Evolutionary conservation across 2,113 vertebrate genomes (phyloP).

Genomic region (rabbit (Oryctolagus cuniculus)): DNA sequence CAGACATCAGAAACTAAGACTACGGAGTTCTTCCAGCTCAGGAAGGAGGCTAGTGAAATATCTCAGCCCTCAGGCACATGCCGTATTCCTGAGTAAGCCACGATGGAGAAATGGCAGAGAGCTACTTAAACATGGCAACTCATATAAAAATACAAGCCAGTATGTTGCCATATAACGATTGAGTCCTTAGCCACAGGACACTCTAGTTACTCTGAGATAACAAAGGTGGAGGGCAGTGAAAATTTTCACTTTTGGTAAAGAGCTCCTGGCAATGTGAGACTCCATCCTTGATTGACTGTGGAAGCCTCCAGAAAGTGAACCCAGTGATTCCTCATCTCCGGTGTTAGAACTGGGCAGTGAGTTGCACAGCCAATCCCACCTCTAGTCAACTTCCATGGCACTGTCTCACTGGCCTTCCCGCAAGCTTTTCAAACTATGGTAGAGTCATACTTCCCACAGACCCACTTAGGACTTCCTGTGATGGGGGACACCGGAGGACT

Average conservation of each 20-base stretch:
- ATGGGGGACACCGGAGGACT: neutral
- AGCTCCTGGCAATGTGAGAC: neutral
- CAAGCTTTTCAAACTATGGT: neutral
- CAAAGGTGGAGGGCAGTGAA: neutral
- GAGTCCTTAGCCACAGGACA: neutral
- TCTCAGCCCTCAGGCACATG: neutral
- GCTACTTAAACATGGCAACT: neutral
- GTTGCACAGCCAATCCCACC: neutral
- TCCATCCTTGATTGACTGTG: neutral
- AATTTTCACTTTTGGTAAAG: neutral
- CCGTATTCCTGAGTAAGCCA: neutral
- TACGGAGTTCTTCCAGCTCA: neutral
- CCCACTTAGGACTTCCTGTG: neutral
- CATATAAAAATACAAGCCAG: neutral
- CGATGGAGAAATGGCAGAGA: neutral
- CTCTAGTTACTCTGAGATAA: neutral
- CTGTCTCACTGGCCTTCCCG: neutral
- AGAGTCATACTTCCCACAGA: slow-evolving; percentile 31
- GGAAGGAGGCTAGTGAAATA: neutral
- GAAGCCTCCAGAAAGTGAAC: slow-evolving; percentile 35
- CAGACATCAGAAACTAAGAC: neutral
- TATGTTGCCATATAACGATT: neutral
- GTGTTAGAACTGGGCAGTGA: neutral
- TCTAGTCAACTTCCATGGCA: neutral
- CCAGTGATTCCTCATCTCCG: slow-evolving; percentile 24